Base-by-base conservation (phyloP, 2,113 vertebrate species). In the Scalopus aquaticus region DNA sequence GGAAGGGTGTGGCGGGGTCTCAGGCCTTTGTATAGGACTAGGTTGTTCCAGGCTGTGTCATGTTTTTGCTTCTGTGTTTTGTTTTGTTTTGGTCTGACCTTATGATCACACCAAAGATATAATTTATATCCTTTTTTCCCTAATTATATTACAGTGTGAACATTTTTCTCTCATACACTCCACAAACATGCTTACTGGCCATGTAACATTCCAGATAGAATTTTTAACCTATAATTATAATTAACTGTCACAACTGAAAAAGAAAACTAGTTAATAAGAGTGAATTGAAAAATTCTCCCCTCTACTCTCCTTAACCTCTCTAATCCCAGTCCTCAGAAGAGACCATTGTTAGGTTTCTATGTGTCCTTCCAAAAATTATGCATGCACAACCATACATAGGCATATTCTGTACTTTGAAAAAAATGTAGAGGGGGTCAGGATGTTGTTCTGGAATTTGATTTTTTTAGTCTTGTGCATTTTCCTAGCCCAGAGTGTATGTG, bases 171-270 rank as follows among this genome's bases (percentile, higher is more conserved):
- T 85, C 32, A 86, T 79, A 91, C 42, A 42, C 49, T 82, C 51
- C 2, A 11, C 51, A 72, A 78, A 60, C 73, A 15, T 72, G n/a
- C 78, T 88, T 87, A 70, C 83, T 73, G 58, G 15, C 77, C 11
- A 5, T 65, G 37, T 65, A 70, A 22, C 73, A n/a, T 67, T 60
- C 5, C 17, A 64, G 24, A 88, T 64, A 39, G 67, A 39, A 70
- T 37, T 39, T 69, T 70, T 9, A 39, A 22, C n/a, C 51, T 56
- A 83, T 24, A 30, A 54, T n/a, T 12, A 28, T 26, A n/a, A 46
- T 92, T 81, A 67, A 90, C 49, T 87, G 91, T 83, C 74, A 84
- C 49, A 93, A 42, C 69, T 89, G 12, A 80, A 54, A 86, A 62
- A 73, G 74, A 39, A 83, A 89, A 76, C 51, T 70, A 85, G n/a